Conservation (phyloP, 64 coral and sea anemone species). For the Stylophora pistillata region DNA sequence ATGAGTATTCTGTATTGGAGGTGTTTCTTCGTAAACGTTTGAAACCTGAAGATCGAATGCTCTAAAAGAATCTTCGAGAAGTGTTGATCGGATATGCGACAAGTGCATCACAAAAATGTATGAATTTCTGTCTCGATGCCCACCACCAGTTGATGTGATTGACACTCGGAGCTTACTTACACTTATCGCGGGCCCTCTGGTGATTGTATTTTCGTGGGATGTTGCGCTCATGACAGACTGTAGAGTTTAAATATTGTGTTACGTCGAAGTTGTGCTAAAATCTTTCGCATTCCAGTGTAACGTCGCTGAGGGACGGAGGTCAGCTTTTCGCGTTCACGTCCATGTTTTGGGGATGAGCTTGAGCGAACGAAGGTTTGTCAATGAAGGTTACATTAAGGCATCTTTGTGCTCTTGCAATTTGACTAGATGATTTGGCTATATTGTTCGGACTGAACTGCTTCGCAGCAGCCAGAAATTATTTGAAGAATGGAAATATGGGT, state of each 20-base stretch:
- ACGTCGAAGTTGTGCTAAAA: slow-evolving; percentile 13
- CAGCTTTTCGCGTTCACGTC: too few relatives aligned
- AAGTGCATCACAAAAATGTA: neutral
- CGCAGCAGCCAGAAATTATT: neutral
- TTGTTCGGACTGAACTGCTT: neutral
- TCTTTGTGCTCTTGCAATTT: slow-evolving; percentile 2
- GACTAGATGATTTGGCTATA: neutral
- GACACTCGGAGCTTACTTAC: slow-evolving; percentile 12
- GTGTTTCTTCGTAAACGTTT: neutral
- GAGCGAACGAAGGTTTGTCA: slow-evolving; percentile 4
- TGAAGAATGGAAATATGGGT: neutral
- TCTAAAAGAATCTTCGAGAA: slow-evolving; percentile 46
- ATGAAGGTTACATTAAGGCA: neutral
- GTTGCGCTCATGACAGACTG: slow-evolving; percentile 13
- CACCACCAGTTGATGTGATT: slow-evolving; percentile 34
- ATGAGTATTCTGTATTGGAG: slow-evolving; percentile 25
- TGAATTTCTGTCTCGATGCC: slow-evolving; percentile 1
- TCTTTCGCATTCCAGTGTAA: slow-evolving; percentile 20
- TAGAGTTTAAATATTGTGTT: slow-evolving; percentile 45
- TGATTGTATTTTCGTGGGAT: neutral
- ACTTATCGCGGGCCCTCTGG: neutral
- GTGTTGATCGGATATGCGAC: neutral
- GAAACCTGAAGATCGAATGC: neutral
- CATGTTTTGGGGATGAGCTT: slow-evolving; percentile 11
- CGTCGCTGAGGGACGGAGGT: neutral